Evolutionary conservation across 2,888 invertebrate species (phyloP).

Genomic region (Heliconius ethilla): DNA sequence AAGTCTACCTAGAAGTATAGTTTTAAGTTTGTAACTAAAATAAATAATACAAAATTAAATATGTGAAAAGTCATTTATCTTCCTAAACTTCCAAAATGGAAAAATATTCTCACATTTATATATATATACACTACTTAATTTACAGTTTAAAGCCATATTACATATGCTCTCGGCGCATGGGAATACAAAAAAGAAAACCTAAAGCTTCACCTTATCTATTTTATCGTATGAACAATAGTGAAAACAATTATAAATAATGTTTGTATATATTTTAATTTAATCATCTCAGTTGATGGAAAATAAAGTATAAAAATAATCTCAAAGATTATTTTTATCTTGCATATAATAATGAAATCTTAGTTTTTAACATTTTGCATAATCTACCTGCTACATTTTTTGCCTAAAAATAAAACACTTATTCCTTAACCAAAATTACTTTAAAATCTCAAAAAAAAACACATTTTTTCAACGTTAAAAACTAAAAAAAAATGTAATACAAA

Average conservation of each 20-base stretch:
- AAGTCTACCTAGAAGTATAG: not conserved
- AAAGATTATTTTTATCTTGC: not conserved
- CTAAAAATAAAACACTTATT: not conserved
- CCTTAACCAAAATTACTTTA: not conserved
- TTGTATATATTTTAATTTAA: constrained; percentile 10
- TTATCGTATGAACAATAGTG: constrained; percentile 23
- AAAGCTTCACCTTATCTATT: not conserved
- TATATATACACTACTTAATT: constrained; percentile 67
- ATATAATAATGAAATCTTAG: not conserved
- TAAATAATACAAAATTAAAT: constrained; percentile 31
- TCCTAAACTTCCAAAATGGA: constrained; percentile 50
- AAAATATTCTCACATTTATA: constrained; percentile 71
- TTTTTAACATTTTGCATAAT: not conserved
- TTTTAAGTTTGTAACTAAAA: not conserved
- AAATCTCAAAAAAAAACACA: not conserved
- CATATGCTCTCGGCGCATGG: constrained; percentile 61
- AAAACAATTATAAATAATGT: not conserved
- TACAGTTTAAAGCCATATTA: constrained; percentile 73
- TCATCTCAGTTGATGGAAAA: not conserved
- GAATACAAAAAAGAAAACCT: constrained; percentile 56
- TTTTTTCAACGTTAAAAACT: constrained; percentile 37
- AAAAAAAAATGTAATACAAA: constrained; percentile 33
- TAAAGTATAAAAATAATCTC: not conserved
- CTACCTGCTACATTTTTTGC: too few relatives aligned
- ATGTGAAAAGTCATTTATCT: constrained; percentile 54